Conservation (phyloP, 1,140 invertebrate species). For the Sminthurides bifidus region DNA sequence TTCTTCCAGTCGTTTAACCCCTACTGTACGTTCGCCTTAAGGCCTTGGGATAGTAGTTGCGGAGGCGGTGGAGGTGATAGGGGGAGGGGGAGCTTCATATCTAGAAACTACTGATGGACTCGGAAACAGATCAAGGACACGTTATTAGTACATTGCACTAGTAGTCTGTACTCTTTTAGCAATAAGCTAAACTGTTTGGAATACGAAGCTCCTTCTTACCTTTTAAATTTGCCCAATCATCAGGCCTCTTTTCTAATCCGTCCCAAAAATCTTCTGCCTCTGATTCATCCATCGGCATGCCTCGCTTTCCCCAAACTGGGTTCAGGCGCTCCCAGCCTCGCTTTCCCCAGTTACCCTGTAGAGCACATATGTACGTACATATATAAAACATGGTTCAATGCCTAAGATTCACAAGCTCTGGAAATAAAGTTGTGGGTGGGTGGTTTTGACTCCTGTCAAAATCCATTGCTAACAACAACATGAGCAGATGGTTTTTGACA, state of each 20-base stretch:
- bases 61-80: neutral
- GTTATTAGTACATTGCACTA: neutral
- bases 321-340: constrained; percentile 26
- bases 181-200: too few relatives aligned
- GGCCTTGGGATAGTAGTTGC: too few relatives aligned
- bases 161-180: neutral
- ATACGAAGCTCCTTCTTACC: constrained; percentile 10
- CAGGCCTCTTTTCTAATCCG: constrained; percentile 18
- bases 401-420: too few relatives aligned
- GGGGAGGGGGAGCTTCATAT: neutral
- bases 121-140: neutral
- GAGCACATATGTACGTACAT: too few relatives aligned
- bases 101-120: constrained; percentile 1
- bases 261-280: constrained; percentile 5
- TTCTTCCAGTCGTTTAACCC: too few relatives aligned
- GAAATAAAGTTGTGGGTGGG: too few relatives aligned
- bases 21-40: too few relatives aligned
- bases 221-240: constrained; percentile 27
- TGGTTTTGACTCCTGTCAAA: too few relatives aligned
- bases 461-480: too few relatives aligned
- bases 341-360: constrained; percentile 27
- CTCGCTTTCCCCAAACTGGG: constrained; percentile 28
- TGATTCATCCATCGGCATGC: constrained; percentile 2
- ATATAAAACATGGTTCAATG: too few relatives aligned
- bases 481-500: too few relatives aligned